phyloP scores from a whole-genome alignment of 2,797 vertebrate species.

The Acomys russatus region DNA sequence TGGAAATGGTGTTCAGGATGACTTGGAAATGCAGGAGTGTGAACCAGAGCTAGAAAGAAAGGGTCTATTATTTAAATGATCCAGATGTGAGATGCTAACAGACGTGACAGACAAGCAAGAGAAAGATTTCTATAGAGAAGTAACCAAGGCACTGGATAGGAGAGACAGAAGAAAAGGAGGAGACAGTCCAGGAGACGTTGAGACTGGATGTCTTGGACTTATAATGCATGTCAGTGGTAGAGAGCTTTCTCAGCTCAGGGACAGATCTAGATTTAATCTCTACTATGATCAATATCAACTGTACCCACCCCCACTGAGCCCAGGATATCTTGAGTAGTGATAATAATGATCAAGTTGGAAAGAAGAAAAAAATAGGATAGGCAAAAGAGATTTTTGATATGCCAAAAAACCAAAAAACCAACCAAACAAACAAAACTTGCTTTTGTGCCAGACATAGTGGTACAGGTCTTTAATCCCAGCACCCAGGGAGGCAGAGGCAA shows the following conservation, averaged over 20 bases:
- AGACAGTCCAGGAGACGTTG: conserved; percentile 1
- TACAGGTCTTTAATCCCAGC: no score
- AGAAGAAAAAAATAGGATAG: not conserved
- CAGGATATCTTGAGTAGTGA: not conserved
- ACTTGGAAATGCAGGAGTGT: conserved; percentile 40
- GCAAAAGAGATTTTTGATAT: not conserved
- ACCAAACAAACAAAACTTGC: no score
- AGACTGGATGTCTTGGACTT: not conserved
- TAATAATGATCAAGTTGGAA: not conserved
- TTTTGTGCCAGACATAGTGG: no score
- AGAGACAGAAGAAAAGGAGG: conserved; percentile 2
- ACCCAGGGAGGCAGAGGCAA: no score
- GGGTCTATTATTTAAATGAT: conserved; percentile 56
- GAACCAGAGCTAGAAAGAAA: conserved; percentile 16
- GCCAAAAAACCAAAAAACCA: no score
- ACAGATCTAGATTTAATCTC: not conserved
- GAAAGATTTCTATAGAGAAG: conserved; percentile 38
- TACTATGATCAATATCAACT: not conserved
- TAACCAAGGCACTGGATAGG: not conserved
- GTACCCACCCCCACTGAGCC: not conserved
- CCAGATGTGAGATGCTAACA: conserved; percentile 23
- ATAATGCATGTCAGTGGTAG: not conserved
- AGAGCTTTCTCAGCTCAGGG: not conserved
- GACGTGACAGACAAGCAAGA: conserved; percentile 44
- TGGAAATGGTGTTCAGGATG: conserved; percentile 19